Base-by-base conservation (phyloP, 2,797 vertebrate species). In the Natrix natrix region DNA sequence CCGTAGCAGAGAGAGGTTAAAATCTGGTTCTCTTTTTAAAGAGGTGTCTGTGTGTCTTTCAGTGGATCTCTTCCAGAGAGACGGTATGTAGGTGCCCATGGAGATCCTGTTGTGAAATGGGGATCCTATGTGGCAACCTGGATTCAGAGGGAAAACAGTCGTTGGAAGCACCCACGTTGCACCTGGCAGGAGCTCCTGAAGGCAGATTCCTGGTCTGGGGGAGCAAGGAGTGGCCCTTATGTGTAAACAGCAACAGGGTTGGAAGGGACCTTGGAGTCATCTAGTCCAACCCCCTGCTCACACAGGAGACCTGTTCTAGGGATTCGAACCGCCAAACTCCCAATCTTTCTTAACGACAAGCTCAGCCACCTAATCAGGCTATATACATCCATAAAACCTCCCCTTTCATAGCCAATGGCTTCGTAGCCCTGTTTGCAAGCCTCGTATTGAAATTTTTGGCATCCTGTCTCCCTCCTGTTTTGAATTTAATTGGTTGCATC, bases 151-250 rank as follows among this genome's bases (percentile, higher is more conserved):
- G n/a, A 2, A 74, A 37, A 37, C 66, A 10, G 66, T 69, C n/a
- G 37, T 78, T 7, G 32, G 69, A 78, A 78, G 74, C 20, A 17
- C 37, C 74, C 74, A 83, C 0, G 0, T 83, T 24, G 37, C 74
- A 48, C 20, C 74, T 24, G 74, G 74, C 74, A 12, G 74, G 17
- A 24, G 37, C 37, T 43, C 37, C 37, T 48, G 37, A 43, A 22
- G 20, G 5, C 69, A 1, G 17, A 20, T 32, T 74, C 69, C 6
- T 43, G 10, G 8, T 78, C 37, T 43, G 74, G 32, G 66, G 66
- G 1, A 8, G 66, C 66, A 0, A 32, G 66, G 14, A 32, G n/a
- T 8, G n/a, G 74, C 32, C 3, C 0, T 20, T 32, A 1, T 0
- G 32, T 10, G 7, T 43, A 14, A 52, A 52, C 48, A 52, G 48